Conservation (phyloP, 2,888 invertebrate genomes). For the Drosophila emarginata region DNA sequence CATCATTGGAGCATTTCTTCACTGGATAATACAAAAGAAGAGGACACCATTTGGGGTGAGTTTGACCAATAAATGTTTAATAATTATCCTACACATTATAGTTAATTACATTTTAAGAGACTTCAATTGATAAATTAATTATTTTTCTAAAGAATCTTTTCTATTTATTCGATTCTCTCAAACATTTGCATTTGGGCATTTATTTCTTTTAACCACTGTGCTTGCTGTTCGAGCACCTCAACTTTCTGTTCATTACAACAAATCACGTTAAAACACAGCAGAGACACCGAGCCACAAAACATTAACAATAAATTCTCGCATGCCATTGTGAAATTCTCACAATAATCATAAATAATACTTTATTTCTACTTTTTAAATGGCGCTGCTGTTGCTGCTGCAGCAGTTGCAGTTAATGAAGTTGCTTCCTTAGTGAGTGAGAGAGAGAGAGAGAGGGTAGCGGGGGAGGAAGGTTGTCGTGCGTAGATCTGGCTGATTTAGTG, state of each 20-base stretch:
- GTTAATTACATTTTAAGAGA: no score
- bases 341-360: constrained; percentile 79
- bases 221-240: neutral
- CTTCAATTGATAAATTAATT: no score
- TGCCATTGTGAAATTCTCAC: constrained; percentile 80
- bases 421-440: constrained; percentile 32
- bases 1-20: no score
- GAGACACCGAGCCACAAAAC: constrained; percentile 29
- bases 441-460: neutral
- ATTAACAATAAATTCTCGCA: constrained; percentile 79
- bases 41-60: neutral
- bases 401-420: constrained; percentile 67
- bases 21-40: no score
- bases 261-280: constrained; percentile 14
- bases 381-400: constrained; percentile 30
- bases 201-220: constrained; percentile 19
- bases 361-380: constrained; percentile 75
- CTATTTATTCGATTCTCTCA: no score
- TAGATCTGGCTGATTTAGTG: constrained; percentile 44
- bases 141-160: no score
- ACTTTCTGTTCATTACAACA: constrained; percentile 28
- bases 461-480: constrained; percentile 1
- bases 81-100: no score
- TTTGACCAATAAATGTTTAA: no score
- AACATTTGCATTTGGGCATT: no score